phyloP scores from a whole-genome alignment of 2,888 invertebrate genomes.

The Tetragnatha montana region DNA sequence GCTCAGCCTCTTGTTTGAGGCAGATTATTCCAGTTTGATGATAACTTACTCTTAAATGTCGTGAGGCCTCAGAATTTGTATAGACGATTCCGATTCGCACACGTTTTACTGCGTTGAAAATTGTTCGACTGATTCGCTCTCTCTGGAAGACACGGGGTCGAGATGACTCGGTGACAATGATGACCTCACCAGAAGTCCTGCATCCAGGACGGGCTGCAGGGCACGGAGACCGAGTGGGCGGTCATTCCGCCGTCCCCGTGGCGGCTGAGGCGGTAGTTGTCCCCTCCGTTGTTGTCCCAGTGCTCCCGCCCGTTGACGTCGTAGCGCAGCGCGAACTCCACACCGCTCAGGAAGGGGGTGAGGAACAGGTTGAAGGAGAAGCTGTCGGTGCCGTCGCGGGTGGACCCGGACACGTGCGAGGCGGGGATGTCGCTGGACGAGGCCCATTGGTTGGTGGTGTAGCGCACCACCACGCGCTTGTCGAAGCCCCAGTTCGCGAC shows the following conservation, averaged over 20 bases:
- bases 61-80: too few relatives aligned
- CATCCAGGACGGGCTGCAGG: conserved; percentile 55
- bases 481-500: conserved; percentile 59
- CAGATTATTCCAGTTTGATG: too few relatives aligned
- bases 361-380: conserved; percentile 64
- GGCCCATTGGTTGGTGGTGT: conserved; percentile 47
- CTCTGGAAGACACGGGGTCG: too few relatives aligned
- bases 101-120: too few relatives aligned
- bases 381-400: conserved; percentile 30
- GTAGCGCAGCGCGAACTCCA: conserved; percentile 56
- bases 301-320: conserved; percentile 50
- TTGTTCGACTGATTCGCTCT: too few relatives aligned
- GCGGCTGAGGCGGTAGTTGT: conserved; percentile 52
- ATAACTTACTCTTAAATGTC: too few relatives aligned
- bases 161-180: too few relatives aligned
- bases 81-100: too few relatives aligned
- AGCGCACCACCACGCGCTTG: conserved; percentile 59
- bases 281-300: conserved; percentile 66
- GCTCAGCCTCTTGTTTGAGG: too few relatives aligned
- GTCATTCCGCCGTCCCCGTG: conserved; percentile 24
- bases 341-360: neutral
- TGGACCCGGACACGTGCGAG: conserved; percentile 53
- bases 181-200: conserved; percentile 59
- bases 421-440: conserved; percentile 58
- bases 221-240: conserved; percentile 5